Evolutionary conservation across 2,888 invertebrate genomes (phyloP).

Genomic region (Quadroppia sp.): DNA sequence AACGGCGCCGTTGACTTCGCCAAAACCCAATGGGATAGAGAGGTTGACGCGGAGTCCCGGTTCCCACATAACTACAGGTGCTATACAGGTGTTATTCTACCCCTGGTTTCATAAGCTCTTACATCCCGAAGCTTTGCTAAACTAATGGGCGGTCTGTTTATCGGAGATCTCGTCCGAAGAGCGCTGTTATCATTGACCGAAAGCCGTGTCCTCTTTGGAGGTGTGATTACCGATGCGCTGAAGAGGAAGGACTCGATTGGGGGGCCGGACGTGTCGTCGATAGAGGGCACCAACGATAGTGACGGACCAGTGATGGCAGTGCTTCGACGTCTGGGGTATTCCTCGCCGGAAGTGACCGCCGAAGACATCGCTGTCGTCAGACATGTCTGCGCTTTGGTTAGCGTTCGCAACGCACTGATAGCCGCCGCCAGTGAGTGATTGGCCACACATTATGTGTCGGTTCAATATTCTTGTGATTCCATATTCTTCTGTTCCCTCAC

Average conservation of each 20-base stretch:
- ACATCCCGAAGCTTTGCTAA: slow-evolving; percentile 76
- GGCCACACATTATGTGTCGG: neutral
- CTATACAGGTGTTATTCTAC: neutral
- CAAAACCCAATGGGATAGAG: slow-evolving; percentile 66
- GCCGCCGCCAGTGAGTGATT: slow-evolving; percentile 63
- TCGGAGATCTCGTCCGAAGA: slow-evolving; percentile 68
- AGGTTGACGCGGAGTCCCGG: slow-evolving; percentile 67
- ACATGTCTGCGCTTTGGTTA: slow-evolving; percentile 64
- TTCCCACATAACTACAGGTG: slow-evolving; percentile 68
- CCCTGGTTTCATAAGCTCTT: neutral
- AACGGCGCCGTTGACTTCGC: slow-evolving; percentile 72
- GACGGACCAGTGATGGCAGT: neutral
- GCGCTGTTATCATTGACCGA: slow-evolving; percentile 62
- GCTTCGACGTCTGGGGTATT: slow-evolving; percentile 44
- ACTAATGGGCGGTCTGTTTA: slow-evolving; percentile 72
- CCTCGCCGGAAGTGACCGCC: slow-evolving; percentile 53
- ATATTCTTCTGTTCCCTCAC: too few species aligned
- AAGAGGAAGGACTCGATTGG: slow-evolving; percentile 59
- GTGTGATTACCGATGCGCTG: slow-evolving; percentile 53
- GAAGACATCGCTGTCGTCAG: slow-evolving; percentile 64
- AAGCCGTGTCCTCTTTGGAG: slow-evolving; percentile 60
- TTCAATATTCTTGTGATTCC: neutral
- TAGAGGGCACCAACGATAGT: slow-evolving; percentile 65
- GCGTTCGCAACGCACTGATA: slow-evolving; percentile 68
- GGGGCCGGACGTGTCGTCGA: slow-evolving; percentile 65